Conservation (phyloP, 2,888 invertebrate species). For the Nineta flava region DNA sequence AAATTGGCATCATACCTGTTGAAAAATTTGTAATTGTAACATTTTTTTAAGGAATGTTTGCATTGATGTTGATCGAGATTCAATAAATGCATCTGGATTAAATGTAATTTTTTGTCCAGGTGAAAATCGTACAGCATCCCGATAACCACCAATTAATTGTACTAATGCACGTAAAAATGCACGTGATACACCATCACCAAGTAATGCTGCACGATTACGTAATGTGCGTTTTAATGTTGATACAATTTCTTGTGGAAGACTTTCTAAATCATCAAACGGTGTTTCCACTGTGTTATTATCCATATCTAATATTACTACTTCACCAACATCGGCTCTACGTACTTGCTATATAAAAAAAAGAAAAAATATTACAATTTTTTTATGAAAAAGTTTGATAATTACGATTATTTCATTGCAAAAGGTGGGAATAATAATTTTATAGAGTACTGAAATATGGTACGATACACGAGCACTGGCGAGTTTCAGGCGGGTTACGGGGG, state of each 20-base stretch:
- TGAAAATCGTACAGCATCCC: slow-evolving; percentile 71
- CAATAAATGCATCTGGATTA: slow-evolving; percentile 73
- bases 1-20: slow-evolving; percentile 43
- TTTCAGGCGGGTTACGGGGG: no score
- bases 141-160: slow-evolving; percentile 85
- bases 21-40: slow-evolving; percentile 86
- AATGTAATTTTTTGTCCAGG: slow-evolving; percentile 66
- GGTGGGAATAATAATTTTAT: no score
- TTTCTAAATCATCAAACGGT: slow-evolving; percentile 80
- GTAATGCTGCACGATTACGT: slow-evolving; percentile 53
- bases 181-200: slow-evolving; percentile 85
- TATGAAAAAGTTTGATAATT: background rate
- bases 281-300: slow-evolving; percentile 76
- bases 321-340: slow-evolving; percentile 71
- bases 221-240: slow-evolving; percentile 58
- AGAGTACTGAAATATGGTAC: no score
- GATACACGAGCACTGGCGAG: no score
- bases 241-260: slow-evolving; percentile 82
- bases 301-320: slow-evolving; percentile 86
- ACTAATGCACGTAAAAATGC: slow-evolving; percentile 86
- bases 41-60: slow-evolving; percentile 82
- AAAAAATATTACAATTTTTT: slow-evolving; percentile 4
- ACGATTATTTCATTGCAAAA: slow-evolving; percentile 4
- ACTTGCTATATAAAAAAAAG: slow-evolving; percentile 41
- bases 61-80: slow-evolving; percentile 67